These are phyloP conservation scores for Pseudopodoces humilis DNA, from an alignment of 2,113 vertebrate genomes.

Conservation along the genomic window DNA sequence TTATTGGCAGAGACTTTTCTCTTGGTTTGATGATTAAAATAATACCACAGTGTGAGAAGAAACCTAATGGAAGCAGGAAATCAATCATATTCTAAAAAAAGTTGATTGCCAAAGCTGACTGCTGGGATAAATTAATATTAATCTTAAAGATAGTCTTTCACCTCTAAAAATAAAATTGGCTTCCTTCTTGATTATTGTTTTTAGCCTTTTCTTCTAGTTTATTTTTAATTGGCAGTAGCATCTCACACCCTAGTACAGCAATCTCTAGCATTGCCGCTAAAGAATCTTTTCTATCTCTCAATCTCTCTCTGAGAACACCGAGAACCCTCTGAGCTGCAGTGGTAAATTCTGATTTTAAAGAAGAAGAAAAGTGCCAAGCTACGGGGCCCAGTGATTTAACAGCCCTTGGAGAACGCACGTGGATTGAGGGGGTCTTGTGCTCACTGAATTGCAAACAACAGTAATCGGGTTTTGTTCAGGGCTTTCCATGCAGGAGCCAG, in stretches of 20 bases:
- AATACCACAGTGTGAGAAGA: no score
- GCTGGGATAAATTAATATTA: not conserved
- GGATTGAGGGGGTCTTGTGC: accelerated
- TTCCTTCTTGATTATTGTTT: not conserved
- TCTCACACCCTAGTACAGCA: not conserved
- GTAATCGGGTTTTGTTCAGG: accelerated
- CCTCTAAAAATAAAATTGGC: not conserved
- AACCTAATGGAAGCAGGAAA: not conserved
- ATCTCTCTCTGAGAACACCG: not conserved
- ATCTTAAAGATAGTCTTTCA: not conserved
- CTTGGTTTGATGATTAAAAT: not conserved
- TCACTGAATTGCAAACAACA: accelerated
- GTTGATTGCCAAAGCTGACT: not conserved
- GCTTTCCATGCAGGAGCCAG: accelerated
- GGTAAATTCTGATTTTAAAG: not conserved
- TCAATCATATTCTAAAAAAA: not conserved
- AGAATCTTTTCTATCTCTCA: accelerated
- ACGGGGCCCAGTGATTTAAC: no score
- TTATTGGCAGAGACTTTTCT: not conserved
- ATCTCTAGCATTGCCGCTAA: accelerated
- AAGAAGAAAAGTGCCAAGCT: no score
- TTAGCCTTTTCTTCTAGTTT: not conserved
- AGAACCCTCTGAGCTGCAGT: no score
- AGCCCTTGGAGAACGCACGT: accelerated
- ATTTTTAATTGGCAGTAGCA: not conserved